A percentile compares a stretch with the other conserved stretches of the same genome.
These are phyloP conservation scores for Scylla paramamosain DNA, from an alignment of 1,140 invertebrate genomes.

Conservation along the genomic window DNA sequence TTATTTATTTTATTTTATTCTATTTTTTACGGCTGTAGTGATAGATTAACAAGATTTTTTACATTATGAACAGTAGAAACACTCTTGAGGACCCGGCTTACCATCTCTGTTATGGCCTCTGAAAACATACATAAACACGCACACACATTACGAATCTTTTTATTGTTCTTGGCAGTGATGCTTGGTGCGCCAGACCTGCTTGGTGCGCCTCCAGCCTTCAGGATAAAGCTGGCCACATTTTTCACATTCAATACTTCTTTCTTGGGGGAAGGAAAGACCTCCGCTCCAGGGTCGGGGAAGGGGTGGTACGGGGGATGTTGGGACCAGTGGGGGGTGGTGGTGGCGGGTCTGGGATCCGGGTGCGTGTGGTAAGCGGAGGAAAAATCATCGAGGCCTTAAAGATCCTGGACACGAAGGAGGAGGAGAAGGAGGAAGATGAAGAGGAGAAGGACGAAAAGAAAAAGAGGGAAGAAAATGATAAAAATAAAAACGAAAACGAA, in stretches of 20 bases:
- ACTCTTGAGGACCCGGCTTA: too few species aligned
- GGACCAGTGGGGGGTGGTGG: too few species aligned
- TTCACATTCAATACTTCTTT: constrained; percentile 12
- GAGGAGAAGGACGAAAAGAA: background rate
- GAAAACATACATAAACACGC: too few species aligned
- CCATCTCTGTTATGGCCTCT: too few species aligned
- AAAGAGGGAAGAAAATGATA: background rate
- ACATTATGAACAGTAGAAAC: too few species aligned
- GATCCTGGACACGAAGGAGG: constrained; percentile 7
- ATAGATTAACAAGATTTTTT: too few species aligned
- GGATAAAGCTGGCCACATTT: background rate
- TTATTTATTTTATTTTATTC: too few species aligned
- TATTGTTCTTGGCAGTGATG: background rate
- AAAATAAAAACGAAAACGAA: too few species aligned
- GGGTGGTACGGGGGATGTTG: too few species aligned
- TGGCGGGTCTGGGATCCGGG: background rate
- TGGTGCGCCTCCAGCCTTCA: background rate
- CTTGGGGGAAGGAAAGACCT: background rate
- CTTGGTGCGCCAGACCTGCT: background rate
- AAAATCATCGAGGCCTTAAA: background rate
- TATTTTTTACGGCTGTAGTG: too few species aligned
- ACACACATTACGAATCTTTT: background rate
- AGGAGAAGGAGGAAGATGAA: background rate
- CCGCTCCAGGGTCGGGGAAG: background rate
- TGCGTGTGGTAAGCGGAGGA: background rate